A percentile compares a stretch with the other conserved stretches of the same genome.
Conservation (phyloP, 2,797 vertebrate genomes). For the Otolemur crassicaudatus region DNA sequence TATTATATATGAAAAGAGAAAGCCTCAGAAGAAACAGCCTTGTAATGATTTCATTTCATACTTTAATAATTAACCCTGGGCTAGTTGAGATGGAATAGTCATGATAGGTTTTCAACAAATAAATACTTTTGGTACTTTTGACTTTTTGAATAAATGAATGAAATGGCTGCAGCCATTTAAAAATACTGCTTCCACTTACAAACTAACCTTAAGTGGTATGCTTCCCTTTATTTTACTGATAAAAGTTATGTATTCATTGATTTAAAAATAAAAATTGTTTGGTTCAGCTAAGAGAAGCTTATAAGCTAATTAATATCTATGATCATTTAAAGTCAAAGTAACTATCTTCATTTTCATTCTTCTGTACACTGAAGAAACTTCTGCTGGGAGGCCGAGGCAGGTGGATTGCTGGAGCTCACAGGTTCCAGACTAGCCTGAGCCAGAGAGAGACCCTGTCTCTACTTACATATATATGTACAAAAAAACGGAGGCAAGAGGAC, state of each 20-base stretch:
- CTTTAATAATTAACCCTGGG: neutral
- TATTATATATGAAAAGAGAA: too few species aligned
- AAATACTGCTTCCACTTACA: neutral
- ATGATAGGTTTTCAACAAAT: neutral
- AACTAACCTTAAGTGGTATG: neutral
- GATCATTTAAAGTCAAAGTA: neutral
- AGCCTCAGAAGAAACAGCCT: neutral
- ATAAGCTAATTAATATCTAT: neutral
- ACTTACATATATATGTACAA: too few species aligned
- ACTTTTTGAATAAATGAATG: neutral
- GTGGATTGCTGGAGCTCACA: too few species aligned
- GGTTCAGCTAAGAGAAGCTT: neutral
- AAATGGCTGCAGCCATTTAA: neutral
- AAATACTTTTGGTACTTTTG: neutral
- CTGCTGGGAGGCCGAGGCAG: too few species aligned
- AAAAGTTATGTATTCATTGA: neutral
- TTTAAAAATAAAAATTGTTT: neutral
- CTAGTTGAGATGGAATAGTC: neutral
- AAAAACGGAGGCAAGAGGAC: too few species aligned
- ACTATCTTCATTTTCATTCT: neutral
- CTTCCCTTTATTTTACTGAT: neutral
- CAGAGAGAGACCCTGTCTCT: too few species aligned
- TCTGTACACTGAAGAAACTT: neutral
- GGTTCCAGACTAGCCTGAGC: too few species aligned
- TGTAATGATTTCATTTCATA: neutral